Evolutionary conservation across 2,797 vertebrate genomes (phyloP).

Genomic region (Lacerta viridis): DNA sequence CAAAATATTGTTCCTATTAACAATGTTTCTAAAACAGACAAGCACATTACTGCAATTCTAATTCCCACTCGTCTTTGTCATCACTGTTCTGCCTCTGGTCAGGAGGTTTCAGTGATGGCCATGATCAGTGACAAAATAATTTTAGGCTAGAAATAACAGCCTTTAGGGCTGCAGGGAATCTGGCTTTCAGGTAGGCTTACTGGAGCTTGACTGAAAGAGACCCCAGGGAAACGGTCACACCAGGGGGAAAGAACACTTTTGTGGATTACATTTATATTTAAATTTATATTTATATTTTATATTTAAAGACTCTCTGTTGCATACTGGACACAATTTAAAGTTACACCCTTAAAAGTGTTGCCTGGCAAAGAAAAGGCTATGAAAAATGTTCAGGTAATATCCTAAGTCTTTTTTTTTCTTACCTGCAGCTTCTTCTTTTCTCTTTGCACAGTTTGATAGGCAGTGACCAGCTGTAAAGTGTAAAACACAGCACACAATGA

Average conservation of each 20-base stretch:
- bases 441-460: constrained; percentile 90
- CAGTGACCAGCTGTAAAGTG: constrained; percentile 88
- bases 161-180: neutral
- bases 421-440: constrained; percentile 98
- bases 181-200: neutral
- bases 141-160: neutral
- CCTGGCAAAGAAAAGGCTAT: neutral
- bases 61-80: neutral
- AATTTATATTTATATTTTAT: neutral
- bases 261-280: neutral
- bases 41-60: neutral
- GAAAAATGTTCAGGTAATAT: constrained; percentile 8
- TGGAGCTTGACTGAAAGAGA: neutral
- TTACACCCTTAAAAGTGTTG: neutral
- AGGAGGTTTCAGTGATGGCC: neutral
- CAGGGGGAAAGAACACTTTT: neutral
- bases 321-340: neutral
- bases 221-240: neutral
- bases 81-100: neutral
- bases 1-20: neutral
- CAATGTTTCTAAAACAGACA: neutral
- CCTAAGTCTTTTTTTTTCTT: constrained; percentile 54
- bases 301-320: neutral
- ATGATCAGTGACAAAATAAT: neutral
- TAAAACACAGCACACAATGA: constrained; percentile 41